Evolutionary conservation across 2,113 vertebrate species (phyloP).

Genomic region (Archilochus colubris): DNA sequence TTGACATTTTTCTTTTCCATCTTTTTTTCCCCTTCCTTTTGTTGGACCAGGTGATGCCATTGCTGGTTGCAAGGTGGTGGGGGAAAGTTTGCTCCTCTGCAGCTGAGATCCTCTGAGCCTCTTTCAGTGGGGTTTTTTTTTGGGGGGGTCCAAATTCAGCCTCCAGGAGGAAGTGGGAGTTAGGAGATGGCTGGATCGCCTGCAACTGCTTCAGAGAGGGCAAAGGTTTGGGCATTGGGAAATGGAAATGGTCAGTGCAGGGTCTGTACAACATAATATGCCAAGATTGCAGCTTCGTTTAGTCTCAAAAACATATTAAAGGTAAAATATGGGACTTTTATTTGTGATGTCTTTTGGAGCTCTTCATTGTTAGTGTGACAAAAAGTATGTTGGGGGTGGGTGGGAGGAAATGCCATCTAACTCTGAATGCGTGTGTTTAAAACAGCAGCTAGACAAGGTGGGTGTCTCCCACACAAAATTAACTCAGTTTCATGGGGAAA

Average conservation of each 20-base stretch:
- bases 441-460: neutral
- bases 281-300: conserved; percentile 28
- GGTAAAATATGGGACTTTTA: neutral
- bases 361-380: conserved; percentile 3
- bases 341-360: conserved; percentile 11
- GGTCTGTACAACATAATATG: neutral
- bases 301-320: neutral
- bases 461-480: neutral
- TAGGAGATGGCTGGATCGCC: neutral
- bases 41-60: neutral
- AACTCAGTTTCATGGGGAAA: neutral
- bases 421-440: neutral
- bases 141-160: neutral
- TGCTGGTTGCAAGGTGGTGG: neutral
- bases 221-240: accelerated
- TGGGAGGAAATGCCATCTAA: neutral
- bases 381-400: neutral
- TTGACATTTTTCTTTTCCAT: neutral
- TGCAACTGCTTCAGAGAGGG: neutral
- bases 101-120: neutral
- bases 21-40: neutral
- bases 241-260: neutral
- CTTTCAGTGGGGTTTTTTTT: neutral
- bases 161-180: neutral
- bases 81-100: neutral